These are phyloP conservation scores for Heteronetta atricapilla DNA, from an alignment of 2,113 vertebrate species.

Conservation along the genomic window DNA sequence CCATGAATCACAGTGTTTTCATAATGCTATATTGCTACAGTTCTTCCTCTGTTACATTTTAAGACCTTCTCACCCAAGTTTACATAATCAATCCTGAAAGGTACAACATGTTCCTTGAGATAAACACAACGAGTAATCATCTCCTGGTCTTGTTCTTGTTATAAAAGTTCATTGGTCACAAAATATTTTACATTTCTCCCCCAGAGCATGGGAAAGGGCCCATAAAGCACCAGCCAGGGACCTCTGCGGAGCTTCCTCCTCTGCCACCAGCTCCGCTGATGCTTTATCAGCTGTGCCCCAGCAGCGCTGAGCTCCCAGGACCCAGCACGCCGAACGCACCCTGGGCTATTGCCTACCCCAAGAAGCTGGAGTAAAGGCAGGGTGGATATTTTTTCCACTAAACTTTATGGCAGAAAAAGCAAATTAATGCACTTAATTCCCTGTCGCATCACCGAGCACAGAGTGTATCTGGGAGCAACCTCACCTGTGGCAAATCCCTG, in stretches of 20 bases:
- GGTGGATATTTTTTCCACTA: neutral
- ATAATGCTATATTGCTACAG: neutral
- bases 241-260: neutral
- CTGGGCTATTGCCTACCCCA: neutral
- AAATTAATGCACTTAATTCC: neutral
- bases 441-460: neutral
- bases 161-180: constrained; percentile 8
- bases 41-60: neutral
- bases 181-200: constrained; percentile 26
- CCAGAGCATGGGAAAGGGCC: neutral
- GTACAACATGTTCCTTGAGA: constrained; percentile 33
- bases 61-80: constrained; percentile 58
- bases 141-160: neutral
- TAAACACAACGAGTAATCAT: neutral
- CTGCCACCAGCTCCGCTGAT: neutral
- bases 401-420: neutral
- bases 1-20: constrained; percentile 40
- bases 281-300: no score
- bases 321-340: neutral
- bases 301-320: rapidly evolving
- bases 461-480: neutral
- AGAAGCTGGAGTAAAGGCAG: neutral
- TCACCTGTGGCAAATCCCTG: neutral
- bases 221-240: neutral
- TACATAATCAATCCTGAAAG: neutral